Evolutionary conservation across 2,113 vertebrate species (phyloP), one percentile per base, ranked within the genome.

Genomic region (Lycocorax pyrrhopterus): DNA sequence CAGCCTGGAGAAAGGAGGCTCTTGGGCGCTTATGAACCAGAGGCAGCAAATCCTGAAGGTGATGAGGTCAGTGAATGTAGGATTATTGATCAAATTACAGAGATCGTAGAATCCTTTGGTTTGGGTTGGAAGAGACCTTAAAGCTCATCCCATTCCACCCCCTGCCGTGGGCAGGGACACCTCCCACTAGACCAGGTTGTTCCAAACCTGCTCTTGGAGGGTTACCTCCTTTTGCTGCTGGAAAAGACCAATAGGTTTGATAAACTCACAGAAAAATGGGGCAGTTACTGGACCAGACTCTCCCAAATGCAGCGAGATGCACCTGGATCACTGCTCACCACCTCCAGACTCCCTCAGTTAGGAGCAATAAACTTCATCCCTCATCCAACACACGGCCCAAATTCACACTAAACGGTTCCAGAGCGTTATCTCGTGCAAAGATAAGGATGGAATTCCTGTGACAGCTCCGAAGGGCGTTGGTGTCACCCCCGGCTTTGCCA

Each of bases 331-430:
- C 23, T 52, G 16, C 33, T 30, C 16, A 9, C 3, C 60, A 18
- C 74, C 37, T 20, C 16, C 20, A 30, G 46, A 1, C 43, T 27
- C 21, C 84, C 26, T 5, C 55, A 23, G 3, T 17, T 2, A 33
- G 46, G 5, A 26, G 55, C 35, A 33, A 19, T 4, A 18, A 75
- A 6, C 21, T 17, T 5, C 68, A 51, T 5, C 13, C 68, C 59
- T 56, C 15, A 16, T 0, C 49, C 71, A 43, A 0, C 0, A 3
- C 59, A 0, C 3, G 32, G 32, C 3, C 18, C 20, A 75, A 29
- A 22, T 0, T 6, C 13, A 22, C 25, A 2, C 9, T 1, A 4
- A 25, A 8, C 0, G 12, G 35, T 2, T 51, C 43, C 84, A 30
- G 49, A 10, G 25, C 7, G 0, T 3, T 9, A 14, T 2, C 9